Evolutionary conservation across 2,888 invertebrate species (phyloP), one percentile per base, ranked within the genome.

Genomic region (Prionchulus punctatus): DNA sequence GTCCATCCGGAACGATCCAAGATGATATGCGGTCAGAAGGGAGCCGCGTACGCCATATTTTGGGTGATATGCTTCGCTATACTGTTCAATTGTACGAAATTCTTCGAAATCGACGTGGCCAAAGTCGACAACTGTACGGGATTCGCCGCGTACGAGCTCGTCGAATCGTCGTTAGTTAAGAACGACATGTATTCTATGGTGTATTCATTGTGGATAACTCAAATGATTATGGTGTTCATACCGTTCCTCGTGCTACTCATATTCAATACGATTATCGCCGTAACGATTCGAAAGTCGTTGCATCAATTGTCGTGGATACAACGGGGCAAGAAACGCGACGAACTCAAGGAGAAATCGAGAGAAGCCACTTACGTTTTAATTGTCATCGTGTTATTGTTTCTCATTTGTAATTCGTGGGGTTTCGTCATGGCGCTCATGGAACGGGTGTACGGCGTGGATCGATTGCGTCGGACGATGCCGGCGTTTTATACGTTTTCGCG

Each of bases 131-230:
- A 49, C 28, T 49, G 50, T 28, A 49, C 50, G 7, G 27, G 27
- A n/a, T 28, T 49, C 12, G 30, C 50, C 12, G 30, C 28, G 27
- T 15, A 15, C 21, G 36, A 18, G 7, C 18, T 36, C 7, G 36
- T 36, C 12, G 12, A 26, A 49, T 49, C 43, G 42, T 12, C 3
- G 2, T 27, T 53, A 12, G 27, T 27, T 15, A 21, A 26, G 76
- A 78, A 27, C 73, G 80, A 23, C 12, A n/a, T 43, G n/a, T 53
- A 53, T 75, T 80, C 66, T 53, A 64, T 81, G 43, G 79, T 91
- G 45, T 96, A 94, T 75, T 86, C 90, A 61, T 84, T 89, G 71
- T 91, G 91, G 85, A 79, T 90, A 75, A 92, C 94, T 74, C 80
- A 94, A 66, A 79, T 92, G 61, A 84, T 92, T 66, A 87, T 91